Evolutionary conservation across 2,888 invertebrate genomes (phyloP).

Genomic region (Frankliniella intonsa): DNA sequence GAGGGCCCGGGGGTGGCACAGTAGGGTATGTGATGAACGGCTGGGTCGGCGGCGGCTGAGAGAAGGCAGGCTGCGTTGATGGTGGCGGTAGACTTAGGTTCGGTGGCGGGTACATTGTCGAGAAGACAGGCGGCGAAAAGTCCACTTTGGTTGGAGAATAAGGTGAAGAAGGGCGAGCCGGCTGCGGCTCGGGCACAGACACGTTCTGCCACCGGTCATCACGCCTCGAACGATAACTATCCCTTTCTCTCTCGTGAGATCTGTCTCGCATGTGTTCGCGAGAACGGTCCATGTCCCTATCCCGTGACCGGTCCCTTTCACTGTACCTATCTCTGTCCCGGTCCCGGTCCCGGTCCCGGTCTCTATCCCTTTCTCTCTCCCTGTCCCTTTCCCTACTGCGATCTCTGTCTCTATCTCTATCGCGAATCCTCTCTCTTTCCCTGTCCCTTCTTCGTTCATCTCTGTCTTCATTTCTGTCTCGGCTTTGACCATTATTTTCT

Average conservation of each 20-base stretch:
- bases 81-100: slow-evolving; percentile 32
- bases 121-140: slow-evolving; percentile 4
- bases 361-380: slow-evolving; percentile 26
- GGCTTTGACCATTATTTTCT: slow-evolving; percentile 16
- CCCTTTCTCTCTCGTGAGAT: neutral
- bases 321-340: slow-evolving; percentile 34
- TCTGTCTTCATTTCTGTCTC: slow-evolving; percentile 30
- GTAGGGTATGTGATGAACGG: slow-evolving; percentile 28
- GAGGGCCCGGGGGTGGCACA: slow-evolving; percentile 26
- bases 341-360: slow-evolving; percentile 31
- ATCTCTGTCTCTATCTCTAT: slow-evolving; percentile 34
- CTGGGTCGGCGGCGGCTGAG: slow-evolving; percentile 31
- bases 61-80: slow-evolving; percentile 31
- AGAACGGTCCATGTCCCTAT: slow-evolving; percentile 22
- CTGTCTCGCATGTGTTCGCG: neutral
- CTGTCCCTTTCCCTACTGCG: slow-evolving; percentile 30
- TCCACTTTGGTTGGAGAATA: slow-evolving; percentile 37
- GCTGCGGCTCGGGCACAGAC: slow-evolving; percentile 8
- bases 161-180: slow-evolving; percentile 35
- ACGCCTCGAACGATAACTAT: neutral
- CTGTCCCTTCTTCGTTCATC: slow-evolving; percentile 31
- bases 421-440: slow-evolving; percentile 33
- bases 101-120: slow-evolving; percentile 24
- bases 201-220: neutral
- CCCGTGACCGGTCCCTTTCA: slow-evolving; percentile 32